Evolutionary conservation across 2,888 invertebrate species (phyloP).

Genomic region (Lasioglossum vierecki): DNA sequence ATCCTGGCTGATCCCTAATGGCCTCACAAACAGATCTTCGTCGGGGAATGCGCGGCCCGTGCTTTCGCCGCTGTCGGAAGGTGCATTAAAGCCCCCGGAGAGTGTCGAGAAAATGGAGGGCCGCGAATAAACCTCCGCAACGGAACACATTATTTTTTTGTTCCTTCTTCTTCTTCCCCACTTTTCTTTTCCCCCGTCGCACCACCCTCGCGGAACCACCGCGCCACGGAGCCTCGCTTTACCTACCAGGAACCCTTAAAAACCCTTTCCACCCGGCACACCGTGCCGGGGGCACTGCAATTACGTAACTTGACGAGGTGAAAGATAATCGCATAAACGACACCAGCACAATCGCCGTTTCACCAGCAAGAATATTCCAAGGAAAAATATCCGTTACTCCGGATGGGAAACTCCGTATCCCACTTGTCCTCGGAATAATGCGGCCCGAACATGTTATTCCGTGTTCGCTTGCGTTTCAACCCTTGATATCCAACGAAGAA

Average conservation of each 20-base stretch:
- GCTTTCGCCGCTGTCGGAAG: slow-evolving; percentile 55
- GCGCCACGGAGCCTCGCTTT: background rate
- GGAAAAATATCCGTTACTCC: background rate
- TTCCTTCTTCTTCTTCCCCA: background rate
- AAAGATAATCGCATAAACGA: slow-evolving; percentile 29
- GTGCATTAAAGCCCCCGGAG: slow-evolving; percentile 51
- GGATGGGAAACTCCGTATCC: background rate
- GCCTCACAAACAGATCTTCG: slow-evolving; percentile 80
- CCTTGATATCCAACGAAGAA: too few species aligned
- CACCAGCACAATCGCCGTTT: slow-evolving; percentile 7
- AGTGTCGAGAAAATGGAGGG: slow-evolving; percentile 51
- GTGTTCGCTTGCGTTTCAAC: background rate
- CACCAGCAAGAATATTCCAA: background rate
- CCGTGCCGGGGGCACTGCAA: slow-evolving; percentile 3
- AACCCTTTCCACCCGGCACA: background rate
- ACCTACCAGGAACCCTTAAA: slow-evolving; percentile 15
- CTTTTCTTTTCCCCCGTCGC: background rate
- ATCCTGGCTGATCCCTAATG: slow-evolving; percentile 80
- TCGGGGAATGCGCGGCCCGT: slow-evolving; percentile 74
- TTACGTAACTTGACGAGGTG: slow-evolving; percentile 26
- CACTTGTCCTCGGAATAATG: background rate
- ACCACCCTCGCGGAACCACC: background rate
- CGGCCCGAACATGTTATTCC: background rate
- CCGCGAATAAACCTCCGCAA: slow-evolving; percentile 48
- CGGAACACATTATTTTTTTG: slow-evolving; percentile 19